phyloP scores from a whole-genome alignment of 2,113 vertebrate species.

The Willisornis vidua region DNA sequence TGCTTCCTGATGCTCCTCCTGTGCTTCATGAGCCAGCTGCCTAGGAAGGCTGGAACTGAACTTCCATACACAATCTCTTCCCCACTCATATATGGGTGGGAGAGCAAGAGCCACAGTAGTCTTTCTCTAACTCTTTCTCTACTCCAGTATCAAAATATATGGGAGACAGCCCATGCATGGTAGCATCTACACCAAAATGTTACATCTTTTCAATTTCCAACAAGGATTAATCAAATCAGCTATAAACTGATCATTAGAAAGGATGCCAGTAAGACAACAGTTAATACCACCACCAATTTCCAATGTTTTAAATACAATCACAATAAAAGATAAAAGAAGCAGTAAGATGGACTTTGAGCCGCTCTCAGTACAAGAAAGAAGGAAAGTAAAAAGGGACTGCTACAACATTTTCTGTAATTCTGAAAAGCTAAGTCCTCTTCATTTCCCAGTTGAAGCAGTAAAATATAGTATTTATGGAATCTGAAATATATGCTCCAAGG shows the following conservation, averaged over 20 bases:
- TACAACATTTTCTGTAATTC: neutral
- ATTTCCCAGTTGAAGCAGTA: neutral
- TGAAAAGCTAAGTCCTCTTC: neutral
- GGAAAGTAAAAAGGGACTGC: neutral
- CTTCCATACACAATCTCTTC: neutral
- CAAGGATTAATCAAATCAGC: neutral
- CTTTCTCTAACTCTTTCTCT: neutral
- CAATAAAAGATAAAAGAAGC: neutral
- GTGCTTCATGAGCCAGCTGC: neutral
- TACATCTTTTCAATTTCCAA: neutral
- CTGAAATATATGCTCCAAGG: neutral
- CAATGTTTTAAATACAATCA: neutral
- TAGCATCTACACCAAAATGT: neutral
- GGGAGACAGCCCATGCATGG: neutral
- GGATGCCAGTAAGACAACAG: neutral
- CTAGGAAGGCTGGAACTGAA: neutral
- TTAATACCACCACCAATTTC: neutral
- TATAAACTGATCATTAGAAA: neutral
- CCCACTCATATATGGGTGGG: neutral
- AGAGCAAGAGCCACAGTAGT: neutral
- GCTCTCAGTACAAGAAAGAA: neutral
- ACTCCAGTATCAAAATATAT: neutral
- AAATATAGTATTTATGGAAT: neutral
- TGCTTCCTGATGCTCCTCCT: neutral
- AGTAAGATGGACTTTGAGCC: neutral